Base-by-base conservation (phyloP, 1,140 invertebrate genomes). In the Stenopsyche tienmushanensis region DNA sequence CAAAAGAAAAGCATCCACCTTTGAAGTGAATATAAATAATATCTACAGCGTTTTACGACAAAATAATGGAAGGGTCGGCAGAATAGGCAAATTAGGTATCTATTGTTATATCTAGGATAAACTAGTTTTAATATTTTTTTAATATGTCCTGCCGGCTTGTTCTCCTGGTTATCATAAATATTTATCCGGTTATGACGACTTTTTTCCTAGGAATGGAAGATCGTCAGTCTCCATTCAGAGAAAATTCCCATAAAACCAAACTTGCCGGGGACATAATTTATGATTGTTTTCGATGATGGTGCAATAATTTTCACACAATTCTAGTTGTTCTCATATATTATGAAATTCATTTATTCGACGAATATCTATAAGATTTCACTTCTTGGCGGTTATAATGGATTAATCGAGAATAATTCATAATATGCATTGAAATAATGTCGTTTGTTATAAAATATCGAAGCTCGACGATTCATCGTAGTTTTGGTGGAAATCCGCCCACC, bases 111-210 rank as follows among this genome's bases (percentile, higher is more conserved):
- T 42, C 34, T 21, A 60, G 59, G 67, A 69, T 69, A 69, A 69
- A 69, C 67, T 69, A 69, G 67, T 69, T 69, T 55, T 69, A 69
- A 69, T 69, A 69, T 69, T 66, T 66, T 69, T 66, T 69, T 69
- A 69, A 69, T 69, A 69, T 53, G 67, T 59, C 29, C 52, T 44
- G 49, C 55, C 53, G 60, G 54, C 39, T 64, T 55, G 60, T 66
- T 15, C 23, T 53, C 59, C 67, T 65, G 67, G 67, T 69, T 64
- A 66, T 65, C 60, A 66, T 69, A 69, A 69, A 69, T 69, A 69
- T 69, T 53, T 66, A 66, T 66, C 64, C 62, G 50, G 64, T 69
- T 66, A 58, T 65, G 55, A 65, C 44, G 23, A 24, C 26, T 60
- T 47, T 60, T 60, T 47, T 47, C 18, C 18, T 7, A 34, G 13